Conservation (phyloP, 2,888 invertebrate species). For the Thalpophila matura region DNA sequence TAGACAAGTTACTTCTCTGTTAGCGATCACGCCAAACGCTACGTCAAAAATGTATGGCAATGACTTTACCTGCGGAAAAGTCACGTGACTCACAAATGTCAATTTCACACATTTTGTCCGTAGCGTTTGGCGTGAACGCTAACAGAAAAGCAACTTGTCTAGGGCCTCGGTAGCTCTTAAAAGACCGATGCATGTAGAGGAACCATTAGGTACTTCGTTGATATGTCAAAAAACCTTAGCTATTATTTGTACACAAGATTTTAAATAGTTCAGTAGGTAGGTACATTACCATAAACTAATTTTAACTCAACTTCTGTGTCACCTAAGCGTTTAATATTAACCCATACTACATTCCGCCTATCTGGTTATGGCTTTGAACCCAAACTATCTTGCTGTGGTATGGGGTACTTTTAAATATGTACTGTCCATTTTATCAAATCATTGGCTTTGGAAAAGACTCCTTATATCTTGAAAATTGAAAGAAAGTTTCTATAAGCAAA, state of each 20-base stretch:
- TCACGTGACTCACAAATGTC: no score
- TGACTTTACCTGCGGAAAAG: no score
- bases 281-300: conserved; percentile 32
- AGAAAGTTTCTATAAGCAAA: not conserved
- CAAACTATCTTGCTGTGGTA: conserved; percentile 57
- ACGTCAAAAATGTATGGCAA: no score
- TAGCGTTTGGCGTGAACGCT: no score
- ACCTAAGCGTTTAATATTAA: conserved; percentile 32
- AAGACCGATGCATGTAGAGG: not conserved
- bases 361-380: conserved; percentile 57
- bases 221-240: not conserved
- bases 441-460: conserved; percentile 19
- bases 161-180: not conserved
- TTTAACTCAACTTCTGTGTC: conserved; percentile 29
- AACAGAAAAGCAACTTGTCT: no score
- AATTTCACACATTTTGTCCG: no score
- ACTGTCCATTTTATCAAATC: conserved; percentile 10
- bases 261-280: conserved; percentile 49
- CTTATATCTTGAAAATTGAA: not conserved
- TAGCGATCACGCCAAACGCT: no score
- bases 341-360: conserved; percentile 38
- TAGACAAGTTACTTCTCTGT: no score
- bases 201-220: conserved; percentile 10
- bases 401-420: conserved; percentile 30
- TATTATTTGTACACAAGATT: not conserved